A percentile compares a stretch with the other conserved stretches of the same genome.
Evolutionary conservation across 2,888 invertebrate genomes (phyloP).

Genomic region (Podabrus alpinus): DNA sequence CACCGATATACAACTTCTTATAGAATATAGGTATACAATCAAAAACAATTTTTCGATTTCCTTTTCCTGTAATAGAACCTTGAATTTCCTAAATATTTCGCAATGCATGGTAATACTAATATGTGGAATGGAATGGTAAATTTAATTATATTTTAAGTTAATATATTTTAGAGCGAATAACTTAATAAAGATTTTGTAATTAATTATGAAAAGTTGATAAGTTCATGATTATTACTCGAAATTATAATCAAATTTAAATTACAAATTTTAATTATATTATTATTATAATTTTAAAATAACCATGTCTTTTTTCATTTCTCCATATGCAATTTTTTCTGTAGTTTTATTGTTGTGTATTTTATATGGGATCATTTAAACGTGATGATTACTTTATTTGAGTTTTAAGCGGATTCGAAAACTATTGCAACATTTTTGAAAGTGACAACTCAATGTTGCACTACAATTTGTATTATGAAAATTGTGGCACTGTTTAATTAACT

Average conservation of each 20-base stretch:
- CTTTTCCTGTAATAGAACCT: neutral
- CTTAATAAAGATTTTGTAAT: neutral
- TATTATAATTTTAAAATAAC: neutral
- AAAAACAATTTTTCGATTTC: neutral
- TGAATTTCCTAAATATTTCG: neutral
- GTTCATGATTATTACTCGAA: neutral
- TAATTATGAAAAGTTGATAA: neutral
- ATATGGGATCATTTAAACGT: neutral
- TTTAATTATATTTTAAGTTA: neutral
- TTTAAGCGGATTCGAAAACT: neutral
- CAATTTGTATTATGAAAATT: neutral
- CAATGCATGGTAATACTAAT: neutral
- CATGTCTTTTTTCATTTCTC: neutral
- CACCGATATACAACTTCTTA: neutral
- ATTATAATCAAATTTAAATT: neutral
- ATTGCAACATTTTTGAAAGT: neutral
- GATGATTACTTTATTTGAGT: neutral
- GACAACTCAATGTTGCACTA: constrained; percentile 1
- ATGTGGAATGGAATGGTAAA: neutral
- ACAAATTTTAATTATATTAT: neutral
- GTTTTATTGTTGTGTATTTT: neutral
- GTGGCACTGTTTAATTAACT: neutral
- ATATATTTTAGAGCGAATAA: neutral
- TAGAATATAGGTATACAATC: too few species aligned
- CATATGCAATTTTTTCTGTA: neutral